Evolutionary conservation across 2,113 vertebrate genomes (phyloP).

Genomic region (Vombatus ursinus): DNA sequence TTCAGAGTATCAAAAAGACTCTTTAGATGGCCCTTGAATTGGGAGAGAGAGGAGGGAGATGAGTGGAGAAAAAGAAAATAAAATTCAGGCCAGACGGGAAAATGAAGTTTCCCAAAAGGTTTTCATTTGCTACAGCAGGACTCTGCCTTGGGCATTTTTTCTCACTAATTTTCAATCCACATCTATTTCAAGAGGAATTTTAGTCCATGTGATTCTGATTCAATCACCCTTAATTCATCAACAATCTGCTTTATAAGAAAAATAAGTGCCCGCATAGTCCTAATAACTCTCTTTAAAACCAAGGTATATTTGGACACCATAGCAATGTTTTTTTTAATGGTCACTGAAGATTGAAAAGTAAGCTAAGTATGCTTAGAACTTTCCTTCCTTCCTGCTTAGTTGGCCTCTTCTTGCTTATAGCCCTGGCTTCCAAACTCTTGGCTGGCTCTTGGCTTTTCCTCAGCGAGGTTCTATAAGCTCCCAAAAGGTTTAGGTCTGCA

Average conservation of each 20-base stretch:
- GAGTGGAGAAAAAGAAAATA: conserved; percentile 10
- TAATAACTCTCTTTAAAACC: not conserved
- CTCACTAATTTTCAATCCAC: conserved; percentile 64
- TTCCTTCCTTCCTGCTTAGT: not conserved
- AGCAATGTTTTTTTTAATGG: not conserved
- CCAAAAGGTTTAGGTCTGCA: not conserved
- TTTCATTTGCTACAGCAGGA: conserved; percentile 56
- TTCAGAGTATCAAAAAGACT: not conserved
- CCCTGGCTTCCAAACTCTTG: not conserved
- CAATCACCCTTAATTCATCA: conserved; percentile 70
- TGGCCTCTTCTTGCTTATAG: not conserved
- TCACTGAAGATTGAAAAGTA: not conserved
- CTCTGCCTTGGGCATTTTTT: conserved; percentile 67
- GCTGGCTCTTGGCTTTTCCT: not conserved
- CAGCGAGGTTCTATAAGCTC: not conserved
- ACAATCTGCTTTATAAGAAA: conserved; percentile 38
- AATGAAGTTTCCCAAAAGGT: conserved; percentile 57
- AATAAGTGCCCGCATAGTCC: not conserved
- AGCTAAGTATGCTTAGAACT: not conserved
- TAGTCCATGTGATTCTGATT: conserved; percentile 70
- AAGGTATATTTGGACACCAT: not conserved
- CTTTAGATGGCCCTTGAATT: conserved; percentile 43
- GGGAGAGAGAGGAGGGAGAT: conserved; percentile 35
- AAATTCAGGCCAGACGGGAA: conserved; percentile 50
- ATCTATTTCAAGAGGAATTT: conserved; percentile 71